Base-by-base conservation (phyloP, 1,140 invertebrate genomes). In the Drosophila saltans region DNA sequence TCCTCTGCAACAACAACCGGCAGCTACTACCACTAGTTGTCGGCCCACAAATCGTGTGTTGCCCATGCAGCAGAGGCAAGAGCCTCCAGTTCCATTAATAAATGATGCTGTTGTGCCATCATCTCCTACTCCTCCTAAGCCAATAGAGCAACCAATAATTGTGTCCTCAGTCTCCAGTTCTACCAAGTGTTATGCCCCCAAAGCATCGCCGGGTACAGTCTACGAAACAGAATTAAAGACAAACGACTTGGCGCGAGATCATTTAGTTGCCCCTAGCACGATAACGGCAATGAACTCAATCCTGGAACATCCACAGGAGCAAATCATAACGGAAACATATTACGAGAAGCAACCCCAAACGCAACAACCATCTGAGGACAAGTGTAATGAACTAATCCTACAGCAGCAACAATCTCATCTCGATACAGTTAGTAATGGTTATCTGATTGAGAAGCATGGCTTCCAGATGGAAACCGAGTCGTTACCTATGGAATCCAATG, bases 41-140 rank as follows among this genome's bases (percentile, higher is more conserved):
- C 92, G 95, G 65, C 96, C 96, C 16, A 96, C 96, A 93, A 96
- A 96, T 85, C 93, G 96, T 64, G 96, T 96, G 10, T 78, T 96
- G 36, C 96, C 96, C 0, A 95, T 96, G 93, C 95, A 95, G 75
- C 93, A 94, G 9, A 81, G 91, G 0, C 81, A 91, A 58, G 80
- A 91, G 56, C 89, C 90, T 3, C 89, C 90, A 3, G 75, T 70
- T 52, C 60, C 75, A 0, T 28, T 80, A 1, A 48, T 60, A 40
- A 81, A 66, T 41, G 85, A 77, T 65, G 43, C 71, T 2, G 79
- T 88, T 30, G 56, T 74, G 11, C 75, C 80, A 26, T 52, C 45
- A 5, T 89, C 84, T 9, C 78, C 78, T 43, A 78, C 90, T 1
- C 76, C 77, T 1, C 78, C 78, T 0, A 89, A 85, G 67, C 75